Evolutionary conservation across 2,113 vertebrate genomes (phyloP), one percentile per base, ranked within the genome.

Genomic region (Polyodon spathula): DNA sequence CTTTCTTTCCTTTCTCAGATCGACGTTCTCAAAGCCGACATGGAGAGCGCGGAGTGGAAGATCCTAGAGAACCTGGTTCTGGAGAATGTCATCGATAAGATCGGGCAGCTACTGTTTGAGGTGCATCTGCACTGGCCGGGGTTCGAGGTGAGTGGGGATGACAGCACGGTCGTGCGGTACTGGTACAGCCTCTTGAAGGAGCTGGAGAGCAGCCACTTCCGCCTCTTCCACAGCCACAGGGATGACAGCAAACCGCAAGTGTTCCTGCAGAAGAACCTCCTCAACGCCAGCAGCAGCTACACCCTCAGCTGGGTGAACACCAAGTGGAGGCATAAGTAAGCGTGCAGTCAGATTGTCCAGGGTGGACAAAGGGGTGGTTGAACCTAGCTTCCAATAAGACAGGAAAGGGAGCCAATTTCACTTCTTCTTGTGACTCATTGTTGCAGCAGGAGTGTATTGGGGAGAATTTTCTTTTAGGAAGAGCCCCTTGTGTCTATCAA

Each of bases 21-120:
- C 54, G 95, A 97, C 52, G 78, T 97, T 44, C 83, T 98, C 54
- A 98, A 97, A 76, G 87, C 89, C 41, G 93, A 97, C 3, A 84
- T 97, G 89, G 94, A 97, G 72, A 97, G 94, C 0, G 94, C 93
- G 0, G 94, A 98, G 76, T 98, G 96, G 95, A 97, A 97, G 75
- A 94, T 97, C 73, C 69, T 98, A 75, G 96, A 98, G 82, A 98
- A 98, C 56, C 71, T 96, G 63, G 76, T 98, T 61, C 76, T 98
- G 69, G 94, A 98, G 61, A 85, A 88, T 43, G 88, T 96, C 40
- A 76, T 95, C 37, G 84, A 86, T 16, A 89, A 89, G 1, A 91
- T 98, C 51, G 93, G 93, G 40, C 95, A 98, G 78, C 81, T 97
- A 67, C 68, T 97, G 40, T 72, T 98, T 50, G 92, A 94, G 79